These are phyloP conservation scores for Cyphomyrus discorhynchus DNA, from an alignment of 2,113 vertebrate genomes.

Conservation along the genomic window DNA sequence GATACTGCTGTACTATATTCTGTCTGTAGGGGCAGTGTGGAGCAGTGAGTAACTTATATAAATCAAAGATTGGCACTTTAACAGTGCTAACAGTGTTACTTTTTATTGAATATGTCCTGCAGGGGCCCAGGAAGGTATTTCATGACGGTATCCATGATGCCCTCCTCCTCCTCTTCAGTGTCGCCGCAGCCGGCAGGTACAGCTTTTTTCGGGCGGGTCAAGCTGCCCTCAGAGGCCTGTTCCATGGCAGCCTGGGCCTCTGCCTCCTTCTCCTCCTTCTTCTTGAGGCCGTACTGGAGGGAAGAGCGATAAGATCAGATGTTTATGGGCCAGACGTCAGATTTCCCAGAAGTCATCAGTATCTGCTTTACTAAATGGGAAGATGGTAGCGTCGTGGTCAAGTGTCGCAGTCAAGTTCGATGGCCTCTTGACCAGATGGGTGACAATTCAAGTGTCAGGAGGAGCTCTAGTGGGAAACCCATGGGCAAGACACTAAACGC, in stretches of 20 bases:
- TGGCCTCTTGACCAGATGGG: neutral
- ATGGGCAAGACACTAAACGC: neutral
- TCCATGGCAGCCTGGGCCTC: constrained; percentile 91
- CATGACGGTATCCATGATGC: constrained; percentile 95
- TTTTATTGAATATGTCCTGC: constrained; percentile 97
- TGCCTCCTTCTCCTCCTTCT: constrained; percentile 92
- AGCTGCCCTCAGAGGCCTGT: constrained; percentile 84
- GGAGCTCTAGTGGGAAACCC: neutral
- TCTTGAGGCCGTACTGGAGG: constrained; percentile 90
- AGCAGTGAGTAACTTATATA: constrained; percentile 11
- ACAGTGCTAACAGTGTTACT: constrained; percentile 57
- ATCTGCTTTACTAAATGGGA: neutral
- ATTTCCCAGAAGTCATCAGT: neutral
- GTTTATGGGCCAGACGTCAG: neutral
- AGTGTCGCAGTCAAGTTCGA: neutral
- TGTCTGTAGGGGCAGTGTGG: constrained; percentile 17
- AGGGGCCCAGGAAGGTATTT: constrained; percentile 92
- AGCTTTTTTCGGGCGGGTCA: constrained; percentile 89
- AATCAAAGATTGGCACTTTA: constrained; percentile 27
- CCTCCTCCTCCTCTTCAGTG: constrained; percentile 84
- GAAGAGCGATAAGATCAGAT: constrained; percentile 30
- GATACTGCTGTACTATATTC: constrained; percentile 37
- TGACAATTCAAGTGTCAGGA: neutral
- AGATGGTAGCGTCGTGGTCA: neutral
- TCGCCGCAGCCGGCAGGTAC: constrained; percentile 63